Conservation (phyloP, 2,888 invertebrate species). For the Habrosyne pyritoides region DNA sequence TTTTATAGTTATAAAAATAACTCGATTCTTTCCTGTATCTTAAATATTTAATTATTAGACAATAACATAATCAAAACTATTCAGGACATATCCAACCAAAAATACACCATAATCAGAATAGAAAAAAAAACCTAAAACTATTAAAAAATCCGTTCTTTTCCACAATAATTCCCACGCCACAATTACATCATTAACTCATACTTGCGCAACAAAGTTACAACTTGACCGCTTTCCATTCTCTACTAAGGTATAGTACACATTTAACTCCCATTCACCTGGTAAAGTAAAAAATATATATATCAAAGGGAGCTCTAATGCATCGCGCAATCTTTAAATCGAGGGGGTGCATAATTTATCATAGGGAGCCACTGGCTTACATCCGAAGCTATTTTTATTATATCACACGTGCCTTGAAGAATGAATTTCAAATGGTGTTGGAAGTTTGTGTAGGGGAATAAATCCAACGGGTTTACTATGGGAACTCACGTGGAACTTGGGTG, state of each 20-base stretch:
- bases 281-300: conserved; percentile 55
- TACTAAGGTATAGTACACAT: conserved; percentile 61
- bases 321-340: conserved; percentile 73
- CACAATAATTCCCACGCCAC: not conserved
- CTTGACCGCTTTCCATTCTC: conserved; percentile 29
- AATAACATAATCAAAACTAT: too few species aligned
- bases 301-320: conserved; percentile 75
- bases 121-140: too few species aligned
- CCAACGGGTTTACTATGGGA: conserved; percentile 46
- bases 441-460: conserved; percentile 77
- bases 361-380: conserved; percentile 62
- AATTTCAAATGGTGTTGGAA: conserved; percentile 82
- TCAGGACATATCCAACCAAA: too few species aligned
- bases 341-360: conserved; percentile 81
- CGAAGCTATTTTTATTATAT: conserved; percentile 80
- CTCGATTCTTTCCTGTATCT: too few species aligned
- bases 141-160: not conserved
- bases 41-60: too few species aligned
- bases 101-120: too few species aligned
- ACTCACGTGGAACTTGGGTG: conserved; percentile 13
- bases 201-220: not conserved
- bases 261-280: conserved; percentile 71
- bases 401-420: conserved; percentile 81
- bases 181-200: conserved; percentile 1
- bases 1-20: too few species aligned